These are phyloP conservation scores for Habropoda laboriosa DNA, from an alignment of 1,140 invertebrate genomes.

Conservation along the genomic window DNA sequence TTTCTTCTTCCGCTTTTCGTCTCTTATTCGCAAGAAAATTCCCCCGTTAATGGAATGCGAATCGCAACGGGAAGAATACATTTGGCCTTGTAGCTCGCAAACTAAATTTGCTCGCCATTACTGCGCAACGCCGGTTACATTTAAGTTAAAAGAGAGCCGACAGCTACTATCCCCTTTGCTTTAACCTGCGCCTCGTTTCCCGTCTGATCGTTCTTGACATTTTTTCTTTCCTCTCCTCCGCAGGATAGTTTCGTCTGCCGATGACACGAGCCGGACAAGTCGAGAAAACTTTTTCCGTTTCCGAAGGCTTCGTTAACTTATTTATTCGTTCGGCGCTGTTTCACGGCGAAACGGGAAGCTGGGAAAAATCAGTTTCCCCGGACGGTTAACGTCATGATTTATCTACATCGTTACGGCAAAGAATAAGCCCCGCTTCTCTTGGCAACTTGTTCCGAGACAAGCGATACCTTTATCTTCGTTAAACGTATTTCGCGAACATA, in stretches of 20 bases:
- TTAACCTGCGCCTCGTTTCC: no score
- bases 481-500: slow-evolving; percentile 6
- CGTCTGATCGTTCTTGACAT: no score
- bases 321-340: neutral
- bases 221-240: neutral
- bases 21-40: slow-evolving; percentile 11
- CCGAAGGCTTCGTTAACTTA: neutral
- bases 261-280: neutral
- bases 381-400: slow-evolving; percentile 13
- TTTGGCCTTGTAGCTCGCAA: slow-evolving; percentile 5
- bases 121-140: slow-evolving; percentile 1
- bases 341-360: neutral
- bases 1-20: no score
- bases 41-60: neutral
- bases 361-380: neutral
- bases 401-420: slow-evolving; percentile 9
- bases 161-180: neutral
- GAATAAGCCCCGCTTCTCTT: neutral
- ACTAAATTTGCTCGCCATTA: slow-evolving; percentile 34
- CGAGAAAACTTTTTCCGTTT: neutral
- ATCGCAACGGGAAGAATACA: neutral
- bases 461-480: slow-evolving; percentile 26
- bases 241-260: neutral
- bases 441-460: neutral
- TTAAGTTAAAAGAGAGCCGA: slow-evolving; percentile 8